These are phyloP conservation scores for Linhomoeus sp. DNA, from an alignment of 2,888 invertebrate species.

Conservation along the genomic window DNA sequence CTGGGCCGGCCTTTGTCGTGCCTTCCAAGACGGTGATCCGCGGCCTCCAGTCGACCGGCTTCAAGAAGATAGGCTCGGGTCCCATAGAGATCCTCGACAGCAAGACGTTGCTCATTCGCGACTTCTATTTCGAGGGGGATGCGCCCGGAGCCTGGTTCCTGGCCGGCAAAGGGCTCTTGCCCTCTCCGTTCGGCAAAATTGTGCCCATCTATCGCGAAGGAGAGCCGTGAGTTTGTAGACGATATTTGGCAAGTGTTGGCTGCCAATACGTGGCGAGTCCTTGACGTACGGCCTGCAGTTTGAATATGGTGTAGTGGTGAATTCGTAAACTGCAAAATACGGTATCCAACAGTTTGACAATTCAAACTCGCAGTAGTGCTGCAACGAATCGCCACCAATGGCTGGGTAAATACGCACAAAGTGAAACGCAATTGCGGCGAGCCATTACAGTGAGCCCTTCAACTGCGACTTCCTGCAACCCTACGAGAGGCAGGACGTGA, in stretches of 20 bases:
- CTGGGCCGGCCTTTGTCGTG: constrained; percentile 15
- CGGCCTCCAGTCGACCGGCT: constrained; percentile 14
- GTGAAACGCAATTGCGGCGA: no score
- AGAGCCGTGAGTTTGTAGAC: no score
- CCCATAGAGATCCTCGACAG: constrained; percentile 17
- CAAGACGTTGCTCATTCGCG: constrained; percentile 21
- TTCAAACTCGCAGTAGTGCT: no score
- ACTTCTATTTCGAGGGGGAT: constrained; percentile 17
- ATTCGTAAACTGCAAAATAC: no score
- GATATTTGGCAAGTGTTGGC: no score
- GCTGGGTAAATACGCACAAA: background rate
- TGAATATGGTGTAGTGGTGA: no score
- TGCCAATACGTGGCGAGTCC: no score
- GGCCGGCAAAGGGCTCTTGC: constrained; percentile 23
- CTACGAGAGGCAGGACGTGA: constrained; percentile 18
- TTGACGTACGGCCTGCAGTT: no score
- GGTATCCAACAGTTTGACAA: no score
- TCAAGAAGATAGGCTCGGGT: constrained; percentile 2
- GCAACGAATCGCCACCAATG: no score
- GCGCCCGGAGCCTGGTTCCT: constrained; percentile 25
- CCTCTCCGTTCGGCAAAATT: constrained; percentile 19
- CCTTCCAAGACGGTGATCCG: constrained; percentile 15
- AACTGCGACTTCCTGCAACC: constrained; percentile 21
- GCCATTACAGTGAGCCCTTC: background rate
- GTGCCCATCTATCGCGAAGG: constrained; percentile 17